Evolutionary conservation across 2,797 vertebrate species (phyloP).

Genomic region (Sebastiscus albofasciatus): DNA sequence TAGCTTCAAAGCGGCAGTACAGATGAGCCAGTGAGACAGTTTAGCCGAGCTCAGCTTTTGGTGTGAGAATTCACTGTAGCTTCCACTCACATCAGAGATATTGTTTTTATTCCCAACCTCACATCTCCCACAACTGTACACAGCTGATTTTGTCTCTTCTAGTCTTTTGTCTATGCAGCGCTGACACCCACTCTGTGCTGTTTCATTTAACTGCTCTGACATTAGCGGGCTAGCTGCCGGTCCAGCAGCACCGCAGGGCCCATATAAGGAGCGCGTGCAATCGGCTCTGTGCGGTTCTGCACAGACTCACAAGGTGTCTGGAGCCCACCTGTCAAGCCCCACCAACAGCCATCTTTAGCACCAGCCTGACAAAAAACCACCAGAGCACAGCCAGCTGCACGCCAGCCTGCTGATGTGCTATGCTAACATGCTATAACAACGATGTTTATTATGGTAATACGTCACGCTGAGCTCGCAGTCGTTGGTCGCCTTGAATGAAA

Average conservation of each 20-base stretch:
- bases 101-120: conserved; percentile 2
- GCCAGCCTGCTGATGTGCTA: conserved; percentile 50
- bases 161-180: conserved; percentile 46
- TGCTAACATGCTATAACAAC: conserved; percentile 61
- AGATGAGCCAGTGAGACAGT: neutral
- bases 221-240: conserved; percentile 29
- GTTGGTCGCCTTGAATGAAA: conserved; percentile 54
- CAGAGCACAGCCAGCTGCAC: conserved; percentile 47
- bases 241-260: conserved; percentile 38
- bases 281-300: conserved; percentile 59
- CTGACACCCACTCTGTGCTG: conserved; percentile 50
- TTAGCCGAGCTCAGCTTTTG: conserved; percentile 8
- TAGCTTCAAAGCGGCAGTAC: no score
- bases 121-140: conserved; percentile 4
- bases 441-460: conserved; percentile 68
- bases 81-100: neutral
- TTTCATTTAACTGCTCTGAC: conserved; percentile 50
- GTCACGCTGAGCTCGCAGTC: conserved; percentile 52
- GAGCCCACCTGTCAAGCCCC: conserved; percentile 72
- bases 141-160: conserved; percentile 32
- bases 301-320: conserved; percentile 75
- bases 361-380: conserved; percentile 53
- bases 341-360: conserved; percentile 64
- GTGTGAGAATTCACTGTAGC: conserved; percentile 17
- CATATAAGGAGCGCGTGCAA: conserved; percentile 64